These are phyloP conservation scores for Acanthosepion pharaonis DNA, from an alignment of 2,888 invertebrate genomes.

Conservation along the genomic window DNA sequence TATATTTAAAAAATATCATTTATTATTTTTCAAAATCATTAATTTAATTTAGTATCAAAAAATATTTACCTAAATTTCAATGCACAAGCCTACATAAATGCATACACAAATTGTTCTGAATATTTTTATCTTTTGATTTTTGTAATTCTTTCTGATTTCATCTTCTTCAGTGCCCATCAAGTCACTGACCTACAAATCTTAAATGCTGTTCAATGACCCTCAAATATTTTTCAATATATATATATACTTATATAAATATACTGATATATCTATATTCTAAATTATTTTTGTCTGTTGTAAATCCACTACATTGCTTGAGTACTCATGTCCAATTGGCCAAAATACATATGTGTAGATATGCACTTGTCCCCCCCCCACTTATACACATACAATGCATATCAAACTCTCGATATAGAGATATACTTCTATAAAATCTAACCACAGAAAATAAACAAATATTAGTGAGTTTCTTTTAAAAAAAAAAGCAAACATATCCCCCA, in stretches of 20 bases:
- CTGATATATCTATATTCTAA: neutral
- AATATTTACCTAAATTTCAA: neutral
- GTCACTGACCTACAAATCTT: neutral
- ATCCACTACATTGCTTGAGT: conserved; percentile 33
- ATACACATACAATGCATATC: neutral
- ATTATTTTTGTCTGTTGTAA: conserved; percentile 33
- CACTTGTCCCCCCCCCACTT: neutral
- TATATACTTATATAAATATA: conserved; percentile 33
- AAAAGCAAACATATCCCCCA: neutral
- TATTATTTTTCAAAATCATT: too few species aligned
- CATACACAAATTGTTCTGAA: neutral
- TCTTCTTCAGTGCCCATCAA: neutral
- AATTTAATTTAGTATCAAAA: neutral
- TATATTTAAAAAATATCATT: too few species aligned
- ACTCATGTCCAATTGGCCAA: neutral
- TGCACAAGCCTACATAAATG: neutral
- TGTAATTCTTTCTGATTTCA: neutral
- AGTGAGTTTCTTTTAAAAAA: neutral
- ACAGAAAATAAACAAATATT: neutral
- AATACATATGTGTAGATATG: neutral
- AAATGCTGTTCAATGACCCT: neutral
- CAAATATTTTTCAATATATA: neutral
- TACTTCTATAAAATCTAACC: neutral
- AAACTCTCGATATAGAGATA: neutral
- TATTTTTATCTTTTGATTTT: neutral